A percentile compares a stretch with the other conserved stretches of the same genome.
These are phyloP conservation scores for Neoarius graeffei DNA, from an alignment of 2,113 vertebrate species.

Conservation along the genomic window DNA sequence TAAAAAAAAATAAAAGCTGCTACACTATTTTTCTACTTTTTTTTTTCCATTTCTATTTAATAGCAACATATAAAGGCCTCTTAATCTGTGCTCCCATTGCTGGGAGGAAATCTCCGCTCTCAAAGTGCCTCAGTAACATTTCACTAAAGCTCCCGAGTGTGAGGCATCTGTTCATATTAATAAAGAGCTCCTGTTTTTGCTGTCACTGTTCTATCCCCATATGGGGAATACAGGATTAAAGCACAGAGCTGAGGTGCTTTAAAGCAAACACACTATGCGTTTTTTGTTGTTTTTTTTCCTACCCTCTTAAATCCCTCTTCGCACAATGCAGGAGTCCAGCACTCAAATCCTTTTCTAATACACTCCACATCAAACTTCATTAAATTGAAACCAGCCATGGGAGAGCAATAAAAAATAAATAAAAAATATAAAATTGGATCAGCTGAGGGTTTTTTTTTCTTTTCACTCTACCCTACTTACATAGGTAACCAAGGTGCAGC, in stretches of 20 bases:
- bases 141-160: constrained; percentile 37
- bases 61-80: not conserved
- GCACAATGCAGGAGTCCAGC: constrained; percentile 44
- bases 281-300: constrained; percentile 28
- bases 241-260: constrained; percentile 35
- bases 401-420: not conserved
- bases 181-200: constrained; percentile 23
- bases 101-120: constrained; percentile 6
- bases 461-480: constrained; percentile 17
- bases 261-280: constrained; percentile 34
- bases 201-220: constrained; percentile 35
- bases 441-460: not conserved
- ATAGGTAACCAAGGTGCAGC: constrained; percentile 4
- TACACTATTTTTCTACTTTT: not conserved
- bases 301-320: constrained; percentile 46
- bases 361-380: constrained; percentile 41
- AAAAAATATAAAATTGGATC: not conserved
- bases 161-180: constrained; percentile 47
- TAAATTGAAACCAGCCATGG: constrained; percentile 34
- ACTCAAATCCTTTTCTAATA: constrained; percentile 49
- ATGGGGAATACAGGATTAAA: constrained; percentile 44
- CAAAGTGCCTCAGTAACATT: constrained; percentile 27
- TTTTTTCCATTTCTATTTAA: not conserved
- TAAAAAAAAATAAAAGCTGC: not conserved
- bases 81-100: not conserved